phyloP scores from a whole-genome alignment of 2,797 vertebrate genomes.

The Diceros bicornis region DNA sequence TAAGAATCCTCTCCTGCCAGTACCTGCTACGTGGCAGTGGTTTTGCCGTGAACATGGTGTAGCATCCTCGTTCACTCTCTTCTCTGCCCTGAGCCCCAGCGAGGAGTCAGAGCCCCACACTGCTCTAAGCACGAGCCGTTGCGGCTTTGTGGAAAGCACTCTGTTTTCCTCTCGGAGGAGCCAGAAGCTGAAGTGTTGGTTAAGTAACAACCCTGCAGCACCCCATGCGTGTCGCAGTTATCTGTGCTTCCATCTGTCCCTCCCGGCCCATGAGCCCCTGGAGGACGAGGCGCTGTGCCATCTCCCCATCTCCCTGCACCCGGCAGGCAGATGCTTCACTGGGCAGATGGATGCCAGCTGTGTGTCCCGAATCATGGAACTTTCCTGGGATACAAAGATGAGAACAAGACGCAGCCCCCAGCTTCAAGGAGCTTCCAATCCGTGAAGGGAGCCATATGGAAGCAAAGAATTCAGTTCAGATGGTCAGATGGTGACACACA shows the following conservation, averaged over 20 bases:
- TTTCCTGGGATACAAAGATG: not conserved
- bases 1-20: accelerated
- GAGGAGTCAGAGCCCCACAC: accelerated
- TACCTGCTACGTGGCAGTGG: accelerated
- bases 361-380: not conserved
- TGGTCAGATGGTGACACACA: accelerated
- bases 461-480: not conserved
- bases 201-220: not conserved
- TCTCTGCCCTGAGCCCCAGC: accelerated
- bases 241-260: not conserved
- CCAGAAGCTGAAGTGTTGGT: not conserved
- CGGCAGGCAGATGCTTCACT: not conserved
- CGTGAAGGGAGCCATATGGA: accelerated
- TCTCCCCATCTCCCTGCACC: not conserved
- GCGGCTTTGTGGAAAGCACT: accelerated
- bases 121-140: accelerated
- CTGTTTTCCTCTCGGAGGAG: not conserved
- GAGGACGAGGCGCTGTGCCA: accelerated
- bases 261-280: not conserved
- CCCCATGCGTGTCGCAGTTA: accelerated
- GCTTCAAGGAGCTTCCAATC: not conserved
- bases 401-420: not conserved
- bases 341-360: not conserved
- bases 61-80: accelerated
- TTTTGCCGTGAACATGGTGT: accelerated